phyloP scores from a whole-genome alignment of 1,140 invertebrate species.

The Drosophila pallidifrons region DNA sequence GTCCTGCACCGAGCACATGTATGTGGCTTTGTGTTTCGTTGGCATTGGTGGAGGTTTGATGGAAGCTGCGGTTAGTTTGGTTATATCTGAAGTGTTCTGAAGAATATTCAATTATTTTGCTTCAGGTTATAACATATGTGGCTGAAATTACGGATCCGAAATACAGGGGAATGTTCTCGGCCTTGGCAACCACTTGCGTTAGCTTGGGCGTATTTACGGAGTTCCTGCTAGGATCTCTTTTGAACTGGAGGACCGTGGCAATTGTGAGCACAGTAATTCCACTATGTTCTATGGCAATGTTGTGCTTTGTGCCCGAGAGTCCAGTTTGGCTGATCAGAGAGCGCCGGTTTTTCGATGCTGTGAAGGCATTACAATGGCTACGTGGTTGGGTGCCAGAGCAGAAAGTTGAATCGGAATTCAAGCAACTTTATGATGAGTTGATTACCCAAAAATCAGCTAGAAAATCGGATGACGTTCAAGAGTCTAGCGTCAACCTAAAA shows the following conservation, averaged over 20 bases:
- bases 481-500: not conserved
- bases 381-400: slow-evolving; percentile 87
- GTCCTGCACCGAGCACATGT: slow-evolving; percentile 86
- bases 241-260: slow-evolving; percentile 89
- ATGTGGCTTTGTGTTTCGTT: slow-evolving; percentile 88
- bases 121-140: slow-evolving; percentile 90
- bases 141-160: slow-evolving; percentile 91
- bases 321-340: slow-evolving; percentile 90
- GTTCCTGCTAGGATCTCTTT: slow-evolving; percentile 89
- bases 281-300: slow-evolving; percentile 87
- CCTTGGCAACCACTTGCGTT: slow-evolving; percentile 89
- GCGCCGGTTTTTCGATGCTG: slow-evolving; percentile 86
- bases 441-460: slow-evolving; percentile 35
- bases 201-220: slow-evolving; percentile 89
- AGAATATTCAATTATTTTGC: slow-evolving; percentile 1
- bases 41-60: slow-evolving; percentile 90
- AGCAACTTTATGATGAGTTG: slow-evolving; percentile 84
- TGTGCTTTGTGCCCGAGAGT: slow-evolving; percentile 90
- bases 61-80: slow-evolving; percentile 89
- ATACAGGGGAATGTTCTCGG: slow-evolving; percentile 89
- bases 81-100: not conserved
- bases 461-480: slow-evolving; percentile 7
- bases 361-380: slow-evolving; percentile 87
- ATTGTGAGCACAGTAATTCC: slow-evolving; percentile 88
- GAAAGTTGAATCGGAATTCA: slow-evolving; percentile 86